A percentile compares a stretch with the other conserved stretches of the same genome.
phyloP scores from a whole-genome alignment of 2,113 vertebrate species.

The Sialia sialis region DNA sequence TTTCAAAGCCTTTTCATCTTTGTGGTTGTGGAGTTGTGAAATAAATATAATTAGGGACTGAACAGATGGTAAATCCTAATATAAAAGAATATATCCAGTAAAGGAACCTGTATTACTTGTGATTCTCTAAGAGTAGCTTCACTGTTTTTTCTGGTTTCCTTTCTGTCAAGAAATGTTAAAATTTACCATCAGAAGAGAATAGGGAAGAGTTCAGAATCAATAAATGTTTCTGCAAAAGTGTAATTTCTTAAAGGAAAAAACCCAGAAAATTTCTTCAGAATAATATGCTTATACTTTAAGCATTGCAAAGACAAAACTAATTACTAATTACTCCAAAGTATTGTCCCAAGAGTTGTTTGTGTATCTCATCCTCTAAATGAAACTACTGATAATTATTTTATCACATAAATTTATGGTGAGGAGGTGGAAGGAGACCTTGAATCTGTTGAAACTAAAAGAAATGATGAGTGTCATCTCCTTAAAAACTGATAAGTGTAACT shows the following conservation, averaged over 20 bases:
- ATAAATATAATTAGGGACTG: background rate
- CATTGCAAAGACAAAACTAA: background rate
- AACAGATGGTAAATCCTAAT: conserved; percentile 8
- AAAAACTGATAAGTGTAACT: background rate
- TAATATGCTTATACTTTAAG: background rate
- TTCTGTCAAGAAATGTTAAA: background rate
- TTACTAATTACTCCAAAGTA: background rate
- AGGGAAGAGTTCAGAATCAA: background rate
- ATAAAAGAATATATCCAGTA: background rate
- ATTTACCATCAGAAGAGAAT: background rate
- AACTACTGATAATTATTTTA: background rate
- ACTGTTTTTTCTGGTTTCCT: background rate
- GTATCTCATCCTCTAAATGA: background rate
- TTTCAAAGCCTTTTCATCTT: background rate
- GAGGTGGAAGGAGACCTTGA: background rate
- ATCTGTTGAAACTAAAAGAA: background rate
- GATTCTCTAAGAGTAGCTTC: background rate
- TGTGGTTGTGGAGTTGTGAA: background rate
- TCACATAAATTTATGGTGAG: fast-evolving
- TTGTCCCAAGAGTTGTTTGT: background rate
- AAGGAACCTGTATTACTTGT: background rate
- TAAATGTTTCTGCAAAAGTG: background rate
- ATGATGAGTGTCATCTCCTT: background rate
- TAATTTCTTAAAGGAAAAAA: background rate
- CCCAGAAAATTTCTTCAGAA: background rate